Conservation (phyloP, 30 jellyfish, hydroid and myxozoan species). For the Clytia hemisphaerica region DNA sequence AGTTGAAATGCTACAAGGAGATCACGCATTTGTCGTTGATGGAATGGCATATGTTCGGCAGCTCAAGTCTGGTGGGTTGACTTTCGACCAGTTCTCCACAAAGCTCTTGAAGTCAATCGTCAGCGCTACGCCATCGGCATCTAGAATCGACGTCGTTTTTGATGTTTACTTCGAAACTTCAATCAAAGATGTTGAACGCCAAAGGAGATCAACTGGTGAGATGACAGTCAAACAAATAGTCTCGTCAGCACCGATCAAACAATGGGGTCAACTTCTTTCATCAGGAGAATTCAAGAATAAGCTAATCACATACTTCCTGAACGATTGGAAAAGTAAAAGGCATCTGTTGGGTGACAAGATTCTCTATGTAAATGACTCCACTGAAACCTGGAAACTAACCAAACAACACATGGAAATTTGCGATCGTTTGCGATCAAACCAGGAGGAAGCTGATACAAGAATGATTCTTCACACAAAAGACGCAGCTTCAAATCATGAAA, state of each 20-base stretch:
- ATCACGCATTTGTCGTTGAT: conserved; percentile 1
- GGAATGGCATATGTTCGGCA: conserved; percentile 10
- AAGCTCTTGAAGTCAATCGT: background rate
- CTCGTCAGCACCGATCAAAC: background rate
- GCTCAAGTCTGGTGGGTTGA: too few species aligned
- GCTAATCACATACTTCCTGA: background rate
- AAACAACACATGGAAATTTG: background rate
- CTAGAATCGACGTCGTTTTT: conserved; percentile 9
- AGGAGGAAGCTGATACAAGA: background rate
- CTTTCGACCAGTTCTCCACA: too few species aligned
- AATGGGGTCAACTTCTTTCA: too few species aligned
- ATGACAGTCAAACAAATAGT: background rate
- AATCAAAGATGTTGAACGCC: conserved; percentile 13
- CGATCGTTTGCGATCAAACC: too few species aligned
- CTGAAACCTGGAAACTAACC: background rate
- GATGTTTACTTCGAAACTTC: conserved; percentile 11
- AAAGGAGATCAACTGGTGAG: background rate
- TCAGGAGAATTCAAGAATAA: too few species aligned
- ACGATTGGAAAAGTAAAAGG: background rate
- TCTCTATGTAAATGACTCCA: background rate
- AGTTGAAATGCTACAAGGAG: conserved; percentile 2
- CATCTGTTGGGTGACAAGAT: background rate
- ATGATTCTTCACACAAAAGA: background rate
- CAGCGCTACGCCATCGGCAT: background rate
- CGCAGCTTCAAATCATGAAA: background rate